Evolutionary conservation across 2,888 invertebrate genomes (phyloP), one percentile per base, ranked within the genome.

Genomic region (Erebia aethiops): DNA sequence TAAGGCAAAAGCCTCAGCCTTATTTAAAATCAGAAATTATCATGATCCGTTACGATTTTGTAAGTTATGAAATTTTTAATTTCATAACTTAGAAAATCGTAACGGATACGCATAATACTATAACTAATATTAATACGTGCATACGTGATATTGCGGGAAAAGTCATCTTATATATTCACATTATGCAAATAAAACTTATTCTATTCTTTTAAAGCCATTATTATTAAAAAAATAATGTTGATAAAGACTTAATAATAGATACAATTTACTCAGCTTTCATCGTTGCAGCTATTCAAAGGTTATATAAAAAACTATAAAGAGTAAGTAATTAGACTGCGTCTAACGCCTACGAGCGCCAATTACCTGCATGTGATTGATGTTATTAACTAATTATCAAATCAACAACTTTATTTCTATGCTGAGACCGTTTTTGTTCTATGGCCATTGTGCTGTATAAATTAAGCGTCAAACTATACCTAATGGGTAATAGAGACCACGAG

Each of bases 311-410:
- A 71, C 41, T 56, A 67, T 63, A 54, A 63, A 52, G n/a, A 35
- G 54, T 66, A 73, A 49, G 54, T 66, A 73, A 73, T 69, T 35
- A 65, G 62, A 52, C 66, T 9, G 16, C 65, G 52, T 21, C 62
- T 43, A 56, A 71, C 67, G 54, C 65, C 67, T 69, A 72, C 65
- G 57, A 60, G 62, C 54, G 26, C 51, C 60, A 67, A 74, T 69
- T 71, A 63, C 57, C 52, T 52, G 35, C 67, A 49, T 66, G 73
- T 63, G 68, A 76, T 76, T 70, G 73, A 75, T 70, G 79, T 81
- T 81, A 85, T 85, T 76, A 71, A 73, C 77, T 81, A 82, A 87
- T 73, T 66, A 67, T 69, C 65, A 52, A 61, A 61, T 61, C 67
- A 67, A 67, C 67, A 67, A 52, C 51, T 52, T 51, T 52, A 60